Base-by-base conservation (phyloP, 2,888 invertebrate species). In the Pteria penguin region DNA sequence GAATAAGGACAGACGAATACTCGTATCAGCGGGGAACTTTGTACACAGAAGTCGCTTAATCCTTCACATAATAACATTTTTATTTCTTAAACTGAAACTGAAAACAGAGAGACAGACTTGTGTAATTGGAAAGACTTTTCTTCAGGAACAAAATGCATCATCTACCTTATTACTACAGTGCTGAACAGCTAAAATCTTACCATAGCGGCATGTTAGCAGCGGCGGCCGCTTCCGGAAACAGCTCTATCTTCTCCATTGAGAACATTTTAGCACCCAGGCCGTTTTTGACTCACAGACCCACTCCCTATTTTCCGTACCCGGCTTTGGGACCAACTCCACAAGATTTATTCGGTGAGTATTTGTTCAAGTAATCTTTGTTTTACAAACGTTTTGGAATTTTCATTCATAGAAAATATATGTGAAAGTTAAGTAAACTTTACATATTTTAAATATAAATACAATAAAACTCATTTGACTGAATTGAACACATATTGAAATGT, bases 221-320 rank as follows among this genome's bases (percentile, higher is more conserved):
- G 1, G 80, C 76, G 0, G 72, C 76, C 22, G 76, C 81, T 26
- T 62, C 69, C 3, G 70, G 73, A 27, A 76, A 60, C 62, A 75
- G 32, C 5, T 79, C 81, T 18, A 62, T 79, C 4, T 89, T 89
- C 80, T 87, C 85, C 67, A 90, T 90, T 55, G 89, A 89, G 77
- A 88, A 84, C 75, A 87, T 89, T 61, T 76, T 89, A 76, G 88
- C 89, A 8, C 86, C 89, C 4, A 66, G 88, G 67, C 87, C 86
- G 61, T 72, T 77, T 14, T 69, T 83, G 52, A 73, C 79, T 26
- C 81, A 78, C 62, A 77, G 80, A 67, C 80, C 80, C 0, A 70
- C 82, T 18, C 83, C 86, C 29, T 87, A 84, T 68, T 84, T 87
- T 63, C 86, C 86, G 18, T 87, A 85, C 78, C 82, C 84, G 22